phyloP scores from a whole-genome alignment of 1,140 invertebrate species.

The Drosophila setifemur region DNA sequence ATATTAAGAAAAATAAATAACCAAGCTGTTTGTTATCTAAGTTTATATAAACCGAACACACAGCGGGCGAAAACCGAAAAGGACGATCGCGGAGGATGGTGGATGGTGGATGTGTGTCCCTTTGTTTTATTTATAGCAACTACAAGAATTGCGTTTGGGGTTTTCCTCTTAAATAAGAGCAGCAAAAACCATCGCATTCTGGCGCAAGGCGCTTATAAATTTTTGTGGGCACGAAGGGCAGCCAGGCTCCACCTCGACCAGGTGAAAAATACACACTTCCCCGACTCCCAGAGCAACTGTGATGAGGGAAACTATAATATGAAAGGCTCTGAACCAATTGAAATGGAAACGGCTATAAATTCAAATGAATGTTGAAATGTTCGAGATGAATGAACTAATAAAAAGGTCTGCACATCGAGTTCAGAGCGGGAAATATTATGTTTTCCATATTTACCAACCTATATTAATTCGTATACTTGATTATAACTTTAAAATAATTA shows the following conservation, averaged over 20 bases:
- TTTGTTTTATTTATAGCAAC: slow-evolving; percentile 78
- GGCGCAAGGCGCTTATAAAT: slow-evolving; percentile 74
- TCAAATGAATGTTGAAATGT: slow-evolving; percentile 44
- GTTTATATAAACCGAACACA: slow-evolving; percentile 76
- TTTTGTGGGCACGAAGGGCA: slow-evolving; percentile 50
- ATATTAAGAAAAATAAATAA: slow-evolving; percentile 81
- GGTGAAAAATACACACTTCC: slow-evolving; percentile 35
- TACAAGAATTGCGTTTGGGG: slow-evolving; percentile 74
- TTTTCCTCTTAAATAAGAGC: slow-evolving; percentile 73
- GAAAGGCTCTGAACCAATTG: slow-evolving; percentile 52
- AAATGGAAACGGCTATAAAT: slow-evolving; percentile 59
- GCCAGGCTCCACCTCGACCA: slow-evolving; percentile 1
- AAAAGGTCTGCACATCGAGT: slow-evolving; percentile 34
- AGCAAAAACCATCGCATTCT: slow-evolving; percentile 49
- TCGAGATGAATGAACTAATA: slow-evolving; percentile 29
- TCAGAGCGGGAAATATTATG: not conserved
- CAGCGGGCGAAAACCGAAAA: slow-evolving; percentile 2
- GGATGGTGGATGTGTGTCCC: not conserved
- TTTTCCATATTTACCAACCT: no score
- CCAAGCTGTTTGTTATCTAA: slow-evolving; percentile 81
- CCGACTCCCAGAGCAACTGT: slow-evolving; percentile 18
- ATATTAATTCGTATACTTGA: no score
- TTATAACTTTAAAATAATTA: no score
- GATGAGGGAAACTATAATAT: slow-evolving; percentile 57
- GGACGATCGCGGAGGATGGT: not conserved